Evolutionary conservation across 2,797 vertebrate species (phyloP), one percentile per base, ranked within the genome.

Genomic region (Silurus aristotelis): DNA sequence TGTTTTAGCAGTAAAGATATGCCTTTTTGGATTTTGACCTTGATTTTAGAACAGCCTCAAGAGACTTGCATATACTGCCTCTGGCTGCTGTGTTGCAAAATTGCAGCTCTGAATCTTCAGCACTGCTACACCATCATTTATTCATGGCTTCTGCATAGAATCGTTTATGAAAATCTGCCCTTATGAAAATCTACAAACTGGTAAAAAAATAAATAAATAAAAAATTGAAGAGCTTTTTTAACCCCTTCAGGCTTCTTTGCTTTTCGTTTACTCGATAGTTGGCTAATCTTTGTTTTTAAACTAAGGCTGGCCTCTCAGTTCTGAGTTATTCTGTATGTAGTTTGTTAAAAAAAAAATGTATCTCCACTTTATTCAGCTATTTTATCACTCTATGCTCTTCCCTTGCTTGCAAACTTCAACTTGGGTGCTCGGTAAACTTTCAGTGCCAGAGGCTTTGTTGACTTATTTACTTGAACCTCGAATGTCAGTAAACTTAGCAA

Each of bases 401-500:
- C 31, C 77, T 83, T 56, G 76, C 83, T 87, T 83, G 64, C 80
- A 88, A 84, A 72, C 46, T 27, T 19, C 27, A 88, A 78, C 79
- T 75, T 77, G 78, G 15, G 76, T 85, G 68, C 56, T 84, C 14
- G 15, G 73, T 77, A 82, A 88, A 87, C 72, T 86, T 90, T 89
- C 66, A 64, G 66, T 22, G 85, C 82, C 83, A 75, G 70, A 84
- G 83, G 86, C 84, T 83, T 84, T 58, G 25, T 75, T 87, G 85
- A 86, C 73, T 13, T 83, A n/a, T 85, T 86, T 85, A 76, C 82
- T 46, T 78, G 79, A 75, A 56, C 27, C 19, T 61, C 78, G 67
- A 64, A 52, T 89, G 87, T 90, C 68, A 87, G 8, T 85, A 87
- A 90, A 83, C 80, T 77, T 72, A n/a, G 78, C 48, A 82, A 84